These are phyloP conservation scores for Nothobranchius furzeri DNA, from an alignment of 2,113 vertebrate species.

Conservation along the genomic window DNA sequence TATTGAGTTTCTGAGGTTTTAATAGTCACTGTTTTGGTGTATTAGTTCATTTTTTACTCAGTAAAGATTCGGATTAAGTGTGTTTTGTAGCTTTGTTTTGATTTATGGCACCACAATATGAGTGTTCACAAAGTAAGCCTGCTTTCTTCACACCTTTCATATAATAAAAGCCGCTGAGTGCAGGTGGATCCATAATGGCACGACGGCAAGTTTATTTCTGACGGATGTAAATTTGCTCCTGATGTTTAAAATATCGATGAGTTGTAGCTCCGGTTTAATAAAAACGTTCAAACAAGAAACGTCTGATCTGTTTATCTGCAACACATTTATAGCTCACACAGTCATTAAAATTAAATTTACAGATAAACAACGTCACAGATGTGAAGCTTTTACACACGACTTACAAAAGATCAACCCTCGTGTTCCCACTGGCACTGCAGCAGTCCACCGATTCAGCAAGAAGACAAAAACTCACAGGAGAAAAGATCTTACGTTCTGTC, in stretches of 20 bases:
- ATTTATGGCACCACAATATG: background rate
- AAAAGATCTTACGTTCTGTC: background rate
- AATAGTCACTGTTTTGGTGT: background rate
- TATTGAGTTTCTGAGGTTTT: background rate
- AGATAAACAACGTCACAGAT: constrained; percentile 17
- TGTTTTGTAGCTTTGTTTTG: background rate
- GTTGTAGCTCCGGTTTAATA: background rate
- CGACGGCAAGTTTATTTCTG: background rate
- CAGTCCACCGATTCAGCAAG: background rate
- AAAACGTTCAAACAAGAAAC: background rate
- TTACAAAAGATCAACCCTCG: constrained; percentile 2
- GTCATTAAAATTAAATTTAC: constrained; percentile 33
- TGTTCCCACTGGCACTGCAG: background rate
- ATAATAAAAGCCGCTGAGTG: background rate
- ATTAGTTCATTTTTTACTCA: background rate
- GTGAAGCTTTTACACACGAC: background rate
- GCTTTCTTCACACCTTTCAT: background rate
- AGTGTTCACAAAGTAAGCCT: background rate
- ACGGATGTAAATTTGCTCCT: background rate
- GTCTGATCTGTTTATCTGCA: background rate
- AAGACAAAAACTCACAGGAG: background rate
- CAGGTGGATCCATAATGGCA: background rate
- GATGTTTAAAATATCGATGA: background rate
- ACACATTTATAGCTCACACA: background rate
- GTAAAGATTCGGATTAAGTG: background rate